Conservation (phyloP, 2,113 vertebrate species). For the Brachyistius frenatus region DNA sequence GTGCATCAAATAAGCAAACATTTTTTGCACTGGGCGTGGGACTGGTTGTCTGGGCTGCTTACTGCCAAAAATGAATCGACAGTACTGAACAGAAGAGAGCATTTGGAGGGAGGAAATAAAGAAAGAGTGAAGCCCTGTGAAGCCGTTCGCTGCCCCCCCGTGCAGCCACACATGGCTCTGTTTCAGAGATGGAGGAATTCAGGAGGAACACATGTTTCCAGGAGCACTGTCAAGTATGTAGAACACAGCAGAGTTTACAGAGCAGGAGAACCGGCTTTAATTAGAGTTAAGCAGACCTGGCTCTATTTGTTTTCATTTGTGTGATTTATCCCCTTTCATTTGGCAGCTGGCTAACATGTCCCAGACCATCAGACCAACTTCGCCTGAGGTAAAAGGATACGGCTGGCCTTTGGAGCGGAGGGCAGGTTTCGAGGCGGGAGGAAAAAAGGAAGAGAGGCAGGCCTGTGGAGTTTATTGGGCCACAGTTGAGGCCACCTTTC, state of each 20-base stretch:
- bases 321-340: slow-evolving; percentile 86
- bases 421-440: slow-evolving; percentile 13
- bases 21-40: neutral
- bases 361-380: slow-evolving; percentile 72
- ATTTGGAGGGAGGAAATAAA: slow-evolving; percentile 1
- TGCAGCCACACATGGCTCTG: slow-evolving; percentile 68
- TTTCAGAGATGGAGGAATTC: slow-evolving; percentile 65
- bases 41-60: neutral
- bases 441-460: slow-evolving; percentile 38
- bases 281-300: slow-evolving; percentile 76
- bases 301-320: slow-evolving; percentile 86
- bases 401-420: slow-evolving; percentile 61
- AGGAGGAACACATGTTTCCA: slow-evolving; percentile 79
- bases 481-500: slow-evolving; percentile 73
- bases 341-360: slow-evolving; percentile 83
- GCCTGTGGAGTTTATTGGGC: slow-evolving; percentile 63
- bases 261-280: slow-evolving; percentile 75
- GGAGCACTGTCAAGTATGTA: slow-evolving; percentile 68
- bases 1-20: neutral
- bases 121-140: slow-evolving; percentile 1
- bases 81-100: slow-evolving; percentile 13
- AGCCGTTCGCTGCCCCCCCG: slow-evolving; percentile 18
- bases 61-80: neutral
- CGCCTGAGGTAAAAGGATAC: slow-evolving; percentile 74
- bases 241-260: slow-evolving; percentile 68